Evolutionary conservation across 1,140 invertebrate genomes (phyloP).

Genomic region (Hycleus phaleratus): DNA sequence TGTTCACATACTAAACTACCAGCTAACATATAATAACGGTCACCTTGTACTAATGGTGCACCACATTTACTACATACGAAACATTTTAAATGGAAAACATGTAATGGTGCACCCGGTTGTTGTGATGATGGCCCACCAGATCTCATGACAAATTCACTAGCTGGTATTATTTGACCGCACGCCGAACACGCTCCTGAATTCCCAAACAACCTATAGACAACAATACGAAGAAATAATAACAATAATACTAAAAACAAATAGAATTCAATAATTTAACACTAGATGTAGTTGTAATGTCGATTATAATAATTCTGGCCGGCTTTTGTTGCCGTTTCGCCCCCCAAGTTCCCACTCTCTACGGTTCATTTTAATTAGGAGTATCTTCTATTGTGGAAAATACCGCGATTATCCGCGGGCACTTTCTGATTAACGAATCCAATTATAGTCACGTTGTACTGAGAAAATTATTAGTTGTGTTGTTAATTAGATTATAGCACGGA

Average conservation of each 20-base stretch:
- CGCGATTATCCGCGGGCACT: conserved; percentile 38
- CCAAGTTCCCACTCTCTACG: neutral
- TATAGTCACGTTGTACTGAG: conserved; percentile 43
- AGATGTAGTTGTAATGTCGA: neutral
- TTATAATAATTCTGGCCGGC: neutral
- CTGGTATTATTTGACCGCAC: conserved; percentile 83
- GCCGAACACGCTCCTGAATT: conserved; percentile 76
- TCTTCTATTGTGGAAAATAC: conserved; percentile 38
- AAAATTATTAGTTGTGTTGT: conserved; percentile 45
- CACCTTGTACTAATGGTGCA: conserved; percentile 74
- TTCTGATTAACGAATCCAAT: conserved; percentile 45
- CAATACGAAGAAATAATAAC: conserved; percentile 22
- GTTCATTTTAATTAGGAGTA: conserved; percentile 42
- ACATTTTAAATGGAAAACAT: conserved; percentile 90
- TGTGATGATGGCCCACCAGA: conserved; percentile 45
- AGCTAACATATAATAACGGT: conserved; percentile 81
- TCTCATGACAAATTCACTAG: conserved; percentile 85
- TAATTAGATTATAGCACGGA: conserved; percentile 41
- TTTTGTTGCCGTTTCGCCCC: neutral
- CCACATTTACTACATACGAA: conserved; percentile 90
- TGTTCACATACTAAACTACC: conserved; percentile 83
- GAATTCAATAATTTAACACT: neutral
- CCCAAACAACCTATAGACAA: conserved; percentile 72
- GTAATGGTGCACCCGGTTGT: conserved; percentile 38
- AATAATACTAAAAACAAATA: neutral